Evolutionary conservation across 92 coral and sea anemone species (phyloP).

Genomic region (Porites rus): DNA sequence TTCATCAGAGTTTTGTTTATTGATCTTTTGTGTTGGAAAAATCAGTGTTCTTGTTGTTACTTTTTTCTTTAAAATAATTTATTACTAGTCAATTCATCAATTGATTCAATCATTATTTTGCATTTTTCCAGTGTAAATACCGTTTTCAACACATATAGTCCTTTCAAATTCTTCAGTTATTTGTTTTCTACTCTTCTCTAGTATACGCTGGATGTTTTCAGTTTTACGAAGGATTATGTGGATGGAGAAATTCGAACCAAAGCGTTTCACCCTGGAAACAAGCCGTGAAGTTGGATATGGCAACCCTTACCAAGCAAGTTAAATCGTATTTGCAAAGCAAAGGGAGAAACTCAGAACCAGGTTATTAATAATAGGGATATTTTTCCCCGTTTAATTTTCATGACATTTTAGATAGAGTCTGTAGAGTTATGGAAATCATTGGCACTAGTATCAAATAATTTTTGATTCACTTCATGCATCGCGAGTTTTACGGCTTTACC

Average conservation of each 20-base stretch:
- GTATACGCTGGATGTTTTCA: constrained; percentile 17
- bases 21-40: too few relatives aligned
- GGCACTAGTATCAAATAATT: too few relatives aligned
- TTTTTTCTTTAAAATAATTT: too few relatives aligned
- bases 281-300: neutral
- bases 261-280: neutral
- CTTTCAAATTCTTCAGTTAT: too few relatives aligned
- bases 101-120: neutral
- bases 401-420: too few relatives aligned
- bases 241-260: constrained; percentile 26
- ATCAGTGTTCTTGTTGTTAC: too few relatives aligned
- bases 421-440: too few relatives aligned
- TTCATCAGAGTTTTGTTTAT: too few relatives aligned
- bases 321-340: neutral
- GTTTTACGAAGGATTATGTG: constrained; percentile 32
- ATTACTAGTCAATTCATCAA: neutral
- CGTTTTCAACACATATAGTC: too few relatives aligned
- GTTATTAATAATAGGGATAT: neutral
- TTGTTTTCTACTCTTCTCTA: neutral
- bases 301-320: neutral
- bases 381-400: neutral
- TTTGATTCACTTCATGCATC: neutral
- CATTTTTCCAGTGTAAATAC: too few relatives aligned
- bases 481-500: too few relatives aligned
- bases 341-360: neutral